phyloP scores from a whole-genome alignment of 2,797 vertebrate species.

The Phrynocephalus vlangalii region DNA sequence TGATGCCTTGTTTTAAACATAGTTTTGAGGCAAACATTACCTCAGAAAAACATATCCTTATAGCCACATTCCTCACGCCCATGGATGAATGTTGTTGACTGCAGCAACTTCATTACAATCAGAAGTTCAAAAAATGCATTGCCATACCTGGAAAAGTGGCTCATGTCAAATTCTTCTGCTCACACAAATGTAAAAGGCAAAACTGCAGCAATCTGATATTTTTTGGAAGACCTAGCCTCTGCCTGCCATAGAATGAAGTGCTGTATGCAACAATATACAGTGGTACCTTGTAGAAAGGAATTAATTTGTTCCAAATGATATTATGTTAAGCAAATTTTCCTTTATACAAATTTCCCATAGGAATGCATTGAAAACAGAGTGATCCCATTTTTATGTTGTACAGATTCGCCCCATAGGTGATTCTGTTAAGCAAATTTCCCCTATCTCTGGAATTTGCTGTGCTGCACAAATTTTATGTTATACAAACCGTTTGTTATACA shows the following conservation, averaged over 20 bases:
- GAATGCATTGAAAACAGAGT: too few relatives aligned
- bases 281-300: too few relatives aligned
- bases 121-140: slow-evolving; percentile 15
- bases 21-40: slow-evolving; percentile 12
- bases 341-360: too few relatives aligned
- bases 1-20: slow-evolving; percentile 29
- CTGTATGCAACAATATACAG: too few relatives aligned
- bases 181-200: neutral
- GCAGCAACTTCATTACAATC: slow-evolving; percentile 3
- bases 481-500: too few relatives aligned
- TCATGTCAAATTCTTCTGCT: neutral
- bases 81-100: neutral
- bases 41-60: slow-evolving; percentile 4
- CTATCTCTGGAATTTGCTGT: too few relatives aligned
- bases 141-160: slow-evolving; percentile 1
- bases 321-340: too few relatives aligned
- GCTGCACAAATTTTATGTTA: too few relatives aligned
- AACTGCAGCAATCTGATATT: neutral
- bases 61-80: neutral
- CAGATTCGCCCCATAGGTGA: too few relatives aligned
- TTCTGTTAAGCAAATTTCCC: too few relatives aligned
- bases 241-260: neutral
- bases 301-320: too few relatives aligned
- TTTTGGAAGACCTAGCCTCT: neutral
- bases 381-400: too few relatives aligned